Conservation (phyloP, 2,888 invertebrate genomes). For the Xestia c-nigrum region DNA sequence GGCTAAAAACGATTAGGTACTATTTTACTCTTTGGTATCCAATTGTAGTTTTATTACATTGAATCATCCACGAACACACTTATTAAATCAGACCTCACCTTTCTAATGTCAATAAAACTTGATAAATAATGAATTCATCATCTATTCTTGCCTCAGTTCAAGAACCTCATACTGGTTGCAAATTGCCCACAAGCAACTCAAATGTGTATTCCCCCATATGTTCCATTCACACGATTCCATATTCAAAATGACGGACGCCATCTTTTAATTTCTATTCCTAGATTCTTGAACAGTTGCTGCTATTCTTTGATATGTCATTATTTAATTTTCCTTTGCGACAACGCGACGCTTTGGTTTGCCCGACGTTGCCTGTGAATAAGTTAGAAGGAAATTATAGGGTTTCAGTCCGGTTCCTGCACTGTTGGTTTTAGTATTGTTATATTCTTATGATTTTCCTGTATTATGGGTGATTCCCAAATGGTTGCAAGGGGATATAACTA, state of each 20-base stretch:
- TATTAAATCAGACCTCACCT: not conserved
- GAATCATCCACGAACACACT: not conserved
- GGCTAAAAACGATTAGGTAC: not conserved
- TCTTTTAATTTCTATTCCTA: constrained; percentile 50
- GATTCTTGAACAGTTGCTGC: constrained; percentile 42
- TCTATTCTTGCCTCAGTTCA: constrained; percentile 38
- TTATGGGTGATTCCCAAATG: not conserved
- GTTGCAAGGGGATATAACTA: not conserved
- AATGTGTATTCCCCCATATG: constrained; percentile 43
- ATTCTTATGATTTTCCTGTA: not conserved
- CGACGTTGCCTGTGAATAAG: constrained; percentile 20
- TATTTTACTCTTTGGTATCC: not conserved
- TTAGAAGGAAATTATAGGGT: constrained; percentile 45
- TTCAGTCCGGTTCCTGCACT: not conserved
- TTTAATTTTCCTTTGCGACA: constrained; percentile 27
- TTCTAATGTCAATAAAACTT: constrained; percentile 22
- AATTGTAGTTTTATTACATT: not conserved
- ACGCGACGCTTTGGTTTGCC: constrained; percentile 14
- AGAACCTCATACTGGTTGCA: constrained; percentile 36
- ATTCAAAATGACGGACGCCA: constrained; percentile 48
- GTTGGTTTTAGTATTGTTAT: constrained; percentile 18
- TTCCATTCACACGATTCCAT: constrained; percentile 56
- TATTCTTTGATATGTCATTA: constrained; percentile 49
- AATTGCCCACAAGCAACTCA: constrained; percentile 38
- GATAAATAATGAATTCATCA: constrained; percentile 16